A percentile compares a stretch with the other conserved stretches of the same genome.
Evolutionary conservation across 2,113 vertebrate species (phyloP).

Genomic region (Ceyx melanurus): DNA sequence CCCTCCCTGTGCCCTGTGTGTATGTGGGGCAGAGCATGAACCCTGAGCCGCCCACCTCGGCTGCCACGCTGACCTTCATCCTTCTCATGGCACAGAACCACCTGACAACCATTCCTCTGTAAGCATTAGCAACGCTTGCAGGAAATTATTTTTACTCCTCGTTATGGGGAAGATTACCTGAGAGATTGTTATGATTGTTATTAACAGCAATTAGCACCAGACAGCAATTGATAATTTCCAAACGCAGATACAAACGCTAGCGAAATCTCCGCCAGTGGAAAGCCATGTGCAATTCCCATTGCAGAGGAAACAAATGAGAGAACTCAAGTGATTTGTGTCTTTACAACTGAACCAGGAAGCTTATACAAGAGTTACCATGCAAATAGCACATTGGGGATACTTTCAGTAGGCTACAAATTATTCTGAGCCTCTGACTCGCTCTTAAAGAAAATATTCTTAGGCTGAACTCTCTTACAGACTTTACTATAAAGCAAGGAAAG

Average conservation of each 20-base stretch:
- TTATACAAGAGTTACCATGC: background rate
- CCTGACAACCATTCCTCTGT: background rate
- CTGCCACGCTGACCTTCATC: background rate
- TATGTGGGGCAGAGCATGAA: background rate
- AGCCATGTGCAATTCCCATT: background rate
- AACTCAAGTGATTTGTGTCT: slow-evolving; percentile 9
- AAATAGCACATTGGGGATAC: background rate
- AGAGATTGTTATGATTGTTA: background rate
- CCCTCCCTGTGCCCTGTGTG: too few relatives aligned
- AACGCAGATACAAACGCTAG: background rate
- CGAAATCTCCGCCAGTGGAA: background rate
- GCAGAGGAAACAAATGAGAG: background rate
- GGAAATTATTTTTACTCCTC: background rate
- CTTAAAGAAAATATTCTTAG: background rate
- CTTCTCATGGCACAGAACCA: background rate
- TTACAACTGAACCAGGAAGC: slow-evolving; percentile 23
- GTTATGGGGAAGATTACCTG: background rate
- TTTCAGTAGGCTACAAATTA: slow-evolving; percentile 26
- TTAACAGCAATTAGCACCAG: slow-evolving; percentile 24
- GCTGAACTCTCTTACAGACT: background rate
- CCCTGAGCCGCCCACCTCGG: background rate
- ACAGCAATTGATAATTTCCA: slow-evolving; percentile 7
- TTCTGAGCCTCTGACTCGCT: background rate
- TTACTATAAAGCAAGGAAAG: background rate
- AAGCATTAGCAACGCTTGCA: background rate